Percentiles rank a stretch among this genome's conserved stretches.
Evolutionary conservation across 1,140 invertebrate genomes (phyloP).

Genomic region (Hydropsyche tenuis): DNA sequence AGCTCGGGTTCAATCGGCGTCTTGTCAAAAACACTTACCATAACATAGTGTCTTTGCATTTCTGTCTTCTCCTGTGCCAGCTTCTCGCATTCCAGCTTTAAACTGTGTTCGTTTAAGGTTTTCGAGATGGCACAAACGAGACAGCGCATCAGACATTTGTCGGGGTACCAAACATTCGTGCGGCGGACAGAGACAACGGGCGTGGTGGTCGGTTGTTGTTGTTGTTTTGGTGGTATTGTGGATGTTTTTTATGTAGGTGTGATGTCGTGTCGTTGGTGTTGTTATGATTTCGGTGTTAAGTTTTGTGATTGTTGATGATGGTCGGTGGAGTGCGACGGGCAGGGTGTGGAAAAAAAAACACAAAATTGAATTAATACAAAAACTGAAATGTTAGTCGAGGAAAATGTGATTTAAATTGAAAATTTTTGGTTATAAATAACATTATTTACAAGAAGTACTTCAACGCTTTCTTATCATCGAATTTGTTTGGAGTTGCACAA

Average conservation of each 20-base stretch:
- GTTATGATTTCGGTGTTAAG: constrained; percentile 2
- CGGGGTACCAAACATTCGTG: not conserved
- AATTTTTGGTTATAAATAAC: constrained; percentile 16
- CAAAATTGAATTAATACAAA: constrained; percentile 46
- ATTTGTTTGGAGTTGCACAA: no score
- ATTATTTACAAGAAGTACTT: constrained; percentile 26
- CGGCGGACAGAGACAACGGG: constrained; percentile 44
- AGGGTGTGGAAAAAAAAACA: constrained; percentile 47
- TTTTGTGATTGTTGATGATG: not conserved
- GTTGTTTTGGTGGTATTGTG: constrained; percentile 18
- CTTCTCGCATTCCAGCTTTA: constrained; percentile 94
- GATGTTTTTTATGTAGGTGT: constrained; percentile 34
- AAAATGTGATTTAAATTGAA: no score
- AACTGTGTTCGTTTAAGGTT: constrained; percentile 62
- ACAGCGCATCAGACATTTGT: constrained; percentile 41
- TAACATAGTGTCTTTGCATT: constrained; percentile 98
- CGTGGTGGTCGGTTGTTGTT: constrained; percentile 25
- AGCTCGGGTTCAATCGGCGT: constrained; percentile 26
- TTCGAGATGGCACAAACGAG: constrained; percentile 18
- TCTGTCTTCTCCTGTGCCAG: constrained; percentile 97
- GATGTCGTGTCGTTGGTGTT: constrained; percentile 38
- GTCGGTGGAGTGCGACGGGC: constrained; percentile 35
- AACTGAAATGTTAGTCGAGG: constrained; percentile 30
- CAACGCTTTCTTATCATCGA: no score
- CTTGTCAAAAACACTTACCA: constrained; percentile 75